Evolutionary conservation across 2,797 vertebrate genomes (phyloP).

Genomic region (Rhinella marina): DNA sequence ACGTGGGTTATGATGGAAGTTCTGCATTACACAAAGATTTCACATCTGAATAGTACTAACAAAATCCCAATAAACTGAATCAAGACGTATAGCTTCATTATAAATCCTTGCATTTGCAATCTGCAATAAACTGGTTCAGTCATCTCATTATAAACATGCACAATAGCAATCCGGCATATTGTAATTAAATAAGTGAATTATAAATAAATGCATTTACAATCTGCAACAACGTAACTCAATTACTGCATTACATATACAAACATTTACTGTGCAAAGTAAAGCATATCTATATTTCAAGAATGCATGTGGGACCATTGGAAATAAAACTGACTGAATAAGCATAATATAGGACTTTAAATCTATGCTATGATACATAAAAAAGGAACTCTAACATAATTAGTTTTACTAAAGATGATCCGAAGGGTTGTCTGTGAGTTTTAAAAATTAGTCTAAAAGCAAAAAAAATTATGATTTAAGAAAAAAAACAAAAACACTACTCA

Average conservation of each 20-base stretch:
- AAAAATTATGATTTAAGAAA: no score
- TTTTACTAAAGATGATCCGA: no score
- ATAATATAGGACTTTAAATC: background rate
- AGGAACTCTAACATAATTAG: background rate
- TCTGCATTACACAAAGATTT: background rate
- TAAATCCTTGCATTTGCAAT: background rate
- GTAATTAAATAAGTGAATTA: slow-evolving; percentile 20
- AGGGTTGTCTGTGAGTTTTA: no score
- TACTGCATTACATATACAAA: background rate
- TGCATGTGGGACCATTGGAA: background rate
- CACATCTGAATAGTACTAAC: background rate
- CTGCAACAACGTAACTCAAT: slow-evolving; percentile 12
- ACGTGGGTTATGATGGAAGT: background rate
- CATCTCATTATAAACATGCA: background rate
- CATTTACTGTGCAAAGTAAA: slow-evolving; percentile 7
- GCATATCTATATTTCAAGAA: background rate
- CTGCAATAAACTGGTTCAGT: background rate
- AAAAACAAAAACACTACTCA: no score
- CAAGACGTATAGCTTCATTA: background rate
- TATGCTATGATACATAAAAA: background rate
- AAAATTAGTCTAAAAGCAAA: no score
- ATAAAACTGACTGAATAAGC: background rate
- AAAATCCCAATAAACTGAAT: background rate
- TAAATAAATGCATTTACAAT: slow-evolving; percentile 12
- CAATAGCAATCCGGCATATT: background rate